phyloP scores from a whole-genome alignment of 2,797 vertebrate species.

The Bovichtus variegatus region DNA sequence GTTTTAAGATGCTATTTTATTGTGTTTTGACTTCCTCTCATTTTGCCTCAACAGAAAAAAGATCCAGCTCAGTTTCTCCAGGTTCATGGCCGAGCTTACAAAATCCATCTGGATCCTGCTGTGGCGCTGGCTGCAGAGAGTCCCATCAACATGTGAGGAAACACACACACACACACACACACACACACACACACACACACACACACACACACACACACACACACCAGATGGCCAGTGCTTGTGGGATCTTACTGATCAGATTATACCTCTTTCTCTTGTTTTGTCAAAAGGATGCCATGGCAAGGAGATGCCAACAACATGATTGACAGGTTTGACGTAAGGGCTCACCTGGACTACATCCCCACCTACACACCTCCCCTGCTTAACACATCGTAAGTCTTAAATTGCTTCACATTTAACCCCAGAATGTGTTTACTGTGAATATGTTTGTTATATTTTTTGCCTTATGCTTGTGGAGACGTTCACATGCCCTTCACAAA shows the following conservation, averaged over 20 bases:
- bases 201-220: not conserved
- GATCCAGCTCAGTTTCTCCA: slow-evolving; percentile 98
- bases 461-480: not conserved
- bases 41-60: slow-evolving; percentile 88
- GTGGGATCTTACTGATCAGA: not conserved
- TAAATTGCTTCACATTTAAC: not conserved
- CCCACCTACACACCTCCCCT: slow-evolving; percentile 92
- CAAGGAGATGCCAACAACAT: slow-evolving; percentile 97
- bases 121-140: slow-evolving; percentile 95
- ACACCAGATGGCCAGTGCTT: not conserved
- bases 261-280: not conserved
- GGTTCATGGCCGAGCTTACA: slow-evolving; percentile 97
- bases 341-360: slow-evolving; percentile 95
- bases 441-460: not conserved
- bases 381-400: slow-evolving; percentile 90
- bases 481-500: not conserved
- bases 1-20: not conserved
- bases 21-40: not conserved
- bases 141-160: slow-evolving; percentile 94
- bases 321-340: slow-evolving; percentile 97
- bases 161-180: not conserved
- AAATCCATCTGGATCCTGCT: slow-evolving; percentile 95
- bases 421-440: not conserved
- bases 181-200: not conserved
- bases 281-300: slow-evolving; percentile 94